Conservation (phyloP, 2,113 vertebrate species). For the Thermophis baileyi region DNA sequence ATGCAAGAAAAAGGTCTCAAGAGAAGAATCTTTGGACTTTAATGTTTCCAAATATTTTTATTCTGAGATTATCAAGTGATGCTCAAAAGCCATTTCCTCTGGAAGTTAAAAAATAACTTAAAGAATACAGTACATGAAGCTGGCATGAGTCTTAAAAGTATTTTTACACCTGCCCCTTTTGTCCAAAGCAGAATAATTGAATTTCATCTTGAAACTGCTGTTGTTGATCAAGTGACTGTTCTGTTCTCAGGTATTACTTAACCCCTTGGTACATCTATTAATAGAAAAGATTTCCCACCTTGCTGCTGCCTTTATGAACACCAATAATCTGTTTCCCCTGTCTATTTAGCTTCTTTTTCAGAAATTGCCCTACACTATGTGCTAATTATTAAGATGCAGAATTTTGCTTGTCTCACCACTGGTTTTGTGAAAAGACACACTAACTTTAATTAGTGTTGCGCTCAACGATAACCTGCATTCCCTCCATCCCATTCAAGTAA, state of each 20-base stretch:
- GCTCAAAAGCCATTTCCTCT: background rate
- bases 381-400: background rate
- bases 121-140: no score
- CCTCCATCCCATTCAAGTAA: background rate
- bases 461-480: background rate
- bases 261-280: background rate
- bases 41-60: background rate
- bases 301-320: background rate
- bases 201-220: background rate
- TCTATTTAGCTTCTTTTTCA: background rate
- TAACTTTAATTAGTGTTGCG: background rate
- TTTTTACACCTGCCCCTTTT: background rate
- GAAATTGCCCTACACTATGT: background rate
- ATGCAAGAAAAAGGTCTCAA: background rate
- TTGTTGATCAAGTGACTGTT: background rate
- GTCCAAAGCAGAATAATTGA: background rate
- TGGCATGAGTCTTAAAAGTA: background rate
- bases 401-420: background rate
- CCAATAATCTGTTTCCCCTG: background rate
- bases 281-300: background rate
- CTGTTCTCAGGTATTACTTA: background rate
- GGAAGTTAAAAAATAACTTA: background rate
- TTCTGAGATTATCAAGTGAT: background rate
- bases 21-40: background rate
- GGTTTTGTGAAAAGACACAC: background rate